Evolutionary conservation across 2,888 invertebrate genomes (phyloP).

Genomic region (Syritta pipiens): DNA sequence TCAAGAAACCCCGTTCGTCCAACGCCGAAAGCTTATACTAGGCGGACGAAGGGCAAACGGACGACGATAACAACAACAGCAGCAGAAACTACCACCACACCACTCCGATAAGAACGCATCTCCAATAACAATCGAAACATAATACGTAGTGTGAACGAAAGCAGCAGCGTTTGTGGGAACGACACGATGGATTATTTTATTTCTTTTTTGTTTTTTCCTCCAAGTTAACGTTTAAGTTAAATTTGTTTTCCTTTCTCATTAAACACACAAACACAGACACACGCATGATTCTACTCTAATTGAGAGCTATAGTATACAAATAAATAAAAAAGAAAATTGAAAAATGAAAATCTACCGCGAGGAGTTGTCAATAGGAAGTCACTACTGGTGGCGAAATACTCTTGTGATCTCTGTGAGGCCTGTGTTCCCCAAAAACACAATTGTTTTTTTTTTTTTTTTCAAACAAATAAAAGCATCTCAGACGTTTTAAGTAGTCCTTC

Average conservation of each 20-base stretch:
- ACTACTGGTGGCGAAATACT: too few species aligned
- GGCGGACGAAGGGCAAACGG: conserved; percentile 26
- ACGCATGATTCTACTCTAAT: conserved; percentile 28
- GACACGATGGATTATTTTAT: not conserved
- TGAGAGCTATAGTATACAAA: conserved; percentile 45
- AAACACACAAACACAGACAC: conserved; percentile 6
- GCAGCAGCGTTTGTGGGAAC: conserved; percentile 5
- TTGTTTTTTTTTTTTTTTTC: too few species aligned
- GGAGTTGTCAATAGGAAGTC: not conserved
- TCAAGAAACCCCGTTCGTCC: conserved; percentile 96
- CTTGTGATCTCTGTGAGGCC: too few species aligned
- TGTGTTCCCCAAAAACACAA: too few species aligned
- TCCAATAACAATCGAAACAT: conserved; percentile 12
- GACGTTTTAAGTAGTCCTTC: too few species aligned
- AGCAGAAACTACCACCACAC: conserved; percentile 27
- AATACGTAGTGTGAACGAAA: conserved; percentile 3
- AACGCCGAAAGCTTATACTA: conserved; percentile 93
- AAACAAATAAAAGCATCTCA: too few species aligned
- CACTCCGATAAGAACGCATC: conserved; percentile 14
- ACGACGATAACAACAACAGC: not conserved
- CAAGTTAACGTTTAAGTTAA: conserved; percentile 43
- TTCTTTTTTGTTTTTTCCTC: conserved; percentile 6
- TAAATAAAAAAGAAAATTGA: conserved; percentile 27
- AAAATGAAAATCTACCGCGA: not conserved
- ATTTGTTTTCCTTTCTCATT: conserved; percentile 27